These are phyloP conservation scores for Lasioglossum leucozonium DNA, from an alignment of 2,888 invertebrate species.

Conservation along the genomic window DNA sequence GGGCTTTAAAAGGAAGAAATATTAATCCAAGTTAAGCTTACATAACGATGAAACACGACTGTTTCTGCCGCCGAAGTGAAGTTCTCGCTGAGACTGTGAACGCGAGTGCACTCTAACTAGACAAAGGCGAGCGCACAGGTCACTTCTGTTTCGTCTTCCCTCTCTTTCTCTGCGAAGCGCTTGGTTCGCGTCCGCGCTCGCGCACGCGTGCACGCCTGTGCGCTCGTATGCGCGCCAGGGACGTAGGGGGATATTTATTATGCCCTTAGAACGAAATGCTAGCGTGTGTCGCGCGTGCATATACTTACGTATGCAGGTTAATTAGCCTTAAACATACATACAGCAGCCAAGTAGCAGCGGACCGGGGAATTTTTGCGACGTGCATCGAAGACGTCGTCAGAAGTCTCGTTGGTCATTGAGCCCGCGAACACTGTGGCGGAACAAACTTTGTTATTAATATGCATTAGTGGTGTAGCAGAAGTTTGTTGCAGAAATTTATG, in stretches of 20 bases:
- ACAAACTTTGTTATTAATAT: constrained; percentile 14
- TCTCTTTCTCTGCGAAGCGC: constrained; percentile 5
- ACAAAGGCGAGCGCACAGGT: constrained; percentile 50
- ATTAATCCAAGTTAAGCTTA: constrained; percentile 69
- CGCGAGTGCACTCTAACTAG: constrained; percentile 53
- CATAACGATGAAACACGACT: constrained; percentile 69
- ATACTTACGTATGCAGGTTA: constrained; percentile 23
- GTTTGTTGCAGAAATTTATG: constrained; percentile 18
- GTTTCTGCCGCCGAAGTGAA: constrained; percentile 50
- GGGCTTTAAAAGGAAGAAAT: constrained; percentile 67
- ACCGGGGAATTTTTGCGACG: constrained; percentile 14
- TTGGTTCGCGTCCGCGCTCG: neutral
- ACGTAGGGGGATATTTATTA: constrained; percentile 52
- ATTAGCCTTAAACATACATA: constrained; percentile 40
- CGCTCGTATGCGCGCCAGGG: constrained; percentile 6
- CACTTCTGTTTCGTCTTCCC: constrained; percentile 39
- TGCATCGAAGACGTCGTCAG: constrained; percentile 2
- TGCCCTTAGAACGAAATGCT: constrained; percentile 31
- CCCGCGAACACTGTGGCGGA: neutral
- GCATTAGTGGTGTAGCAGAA: constrained; percentile 19
- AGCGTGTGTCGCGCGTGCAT: neutral
- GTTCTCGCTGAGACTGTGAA: constrained; percentile 41
- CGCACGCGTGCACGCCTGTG: neutral
- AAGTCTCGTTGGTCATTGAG: neutral
- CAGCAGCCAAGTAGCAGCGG: neutral